Conservation (phyloP, 2,113 vertebrate genomes). For the Macaca mulatta region DNA sequence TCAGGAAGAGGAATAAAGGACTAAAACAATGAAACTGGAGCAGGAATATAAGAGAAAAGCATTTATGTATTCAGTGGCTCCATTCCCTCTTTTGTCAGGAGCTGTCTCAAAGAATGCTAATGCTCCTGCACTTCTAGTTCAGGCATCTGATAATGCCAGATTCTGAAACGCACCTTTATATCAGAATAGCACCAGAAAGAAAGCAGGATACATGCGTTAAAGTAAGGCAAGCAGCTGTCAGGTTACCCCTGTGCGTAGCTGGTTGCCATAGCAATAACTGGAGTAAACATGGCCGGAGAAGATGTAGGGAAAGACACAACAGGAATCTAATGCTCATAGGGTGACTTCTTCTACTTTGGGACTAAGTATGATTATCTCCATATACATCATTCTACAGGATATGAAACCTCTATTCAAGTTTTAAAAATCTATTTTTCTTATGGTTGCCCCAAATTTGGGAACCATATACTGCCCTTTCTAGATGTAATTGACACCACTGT, state of each 20-base stretch:
- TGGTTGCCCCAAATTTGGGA: background rate
- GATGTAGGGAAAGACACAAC: background rate
- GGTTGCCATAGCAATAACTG: background rate
- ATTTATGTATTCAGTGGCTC: background rate
- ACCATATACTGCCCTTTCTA: constrained; percentile 19
- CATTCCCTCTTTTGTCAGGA: background rate
- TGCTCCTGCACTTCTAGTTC: background rate
- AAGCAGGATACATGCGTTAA: background rate
- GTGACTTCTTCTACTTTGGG: background rate
- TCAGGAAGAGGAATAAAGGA: background rate
- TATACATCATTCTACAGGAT: background rate
- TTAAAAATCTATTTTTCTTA: background rate
- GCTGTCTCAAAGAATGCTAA: background rate
- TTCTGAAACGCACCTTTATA: background rate
- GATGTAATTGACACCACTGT: background rate
- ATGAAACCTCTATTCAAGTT: background rate
- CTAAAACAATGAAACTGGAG: background rate
- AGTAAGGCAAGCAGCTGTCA: background rate
- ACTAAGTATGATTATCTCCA: background rate
- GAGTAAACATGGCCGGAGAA: background rate
- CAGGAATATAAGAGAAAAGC: background rate
- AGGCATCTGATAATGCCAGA: background rate
- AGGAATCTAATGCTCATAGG: background rate
- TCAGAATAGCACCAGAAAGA: constrained; percentile 25
- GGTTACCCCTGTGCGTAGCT: background rate